phyloP scores from a whole-genome alignment of 2,888 invertebrate genomes.

The Dicyrtomina minuta region DNA sequence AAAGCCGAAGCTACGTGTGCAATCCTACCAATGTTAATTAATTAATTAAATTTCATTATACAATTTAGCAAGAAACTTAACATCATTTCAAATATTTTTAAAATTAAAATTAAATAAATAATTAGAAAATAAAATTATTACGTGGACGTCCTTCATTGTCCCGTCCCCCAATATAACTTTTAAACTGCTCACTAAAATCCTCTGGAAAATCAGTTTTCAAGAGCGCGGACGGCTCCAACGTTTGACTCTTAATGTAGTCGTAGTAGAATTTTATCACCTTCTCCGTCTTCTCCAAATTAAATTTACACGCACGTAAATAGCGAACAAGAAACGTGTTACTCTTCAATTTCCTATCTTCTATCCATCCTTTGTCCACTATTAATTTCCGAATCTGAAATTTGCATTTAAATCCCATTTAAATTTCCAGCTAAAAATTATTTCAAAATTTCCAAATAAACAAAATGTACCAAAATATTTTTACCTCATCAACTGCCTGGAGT shows the following conservation, averaged over 20 bases:
- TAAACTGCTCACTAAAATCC: conserved; percentile 19
- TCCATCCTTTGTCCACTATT: background rate
- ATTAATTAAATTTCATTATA: no score
- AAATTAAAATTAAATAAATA: background rate
- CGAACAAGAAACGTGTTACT: conserved; percentile 20
- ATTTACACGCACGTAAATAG: conserved; percentile 22
- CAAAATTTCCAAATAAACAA: background rate
- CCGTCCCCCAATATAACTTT: conserved; percentile 21
- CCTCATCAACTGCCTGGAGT: background rate
- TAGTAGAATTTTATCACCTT: conserved; percentile 19
- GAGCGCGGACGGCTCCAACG: background rate
- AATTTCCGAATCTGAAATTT: conserved; percentile 5
- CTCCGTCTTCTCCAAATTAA: conserved; percentile 28
- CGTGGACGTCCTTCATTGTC: conserved; percentile 30
- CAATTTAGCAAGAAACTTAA: no score
- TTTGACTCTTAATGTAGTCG: conserved; percentile 12
- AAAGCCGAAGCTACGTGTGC: no score
- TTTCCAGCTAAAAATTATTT: background rate
- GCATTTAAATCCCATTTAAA: conserved; percentile 1
- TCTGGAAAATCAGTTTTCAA: conserved; percentile 17
- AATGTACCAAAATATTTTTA: no score
- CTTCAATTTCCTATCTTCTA: conserved; percentile 17
- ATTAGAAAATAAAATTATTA: background rate
- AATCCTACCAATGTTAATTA: no score
- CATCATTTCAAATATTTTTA: no score